phyloP scores from a whole-genome alignment of 2,797 vertebrate species.

The Microtus agrestis region DNA sequence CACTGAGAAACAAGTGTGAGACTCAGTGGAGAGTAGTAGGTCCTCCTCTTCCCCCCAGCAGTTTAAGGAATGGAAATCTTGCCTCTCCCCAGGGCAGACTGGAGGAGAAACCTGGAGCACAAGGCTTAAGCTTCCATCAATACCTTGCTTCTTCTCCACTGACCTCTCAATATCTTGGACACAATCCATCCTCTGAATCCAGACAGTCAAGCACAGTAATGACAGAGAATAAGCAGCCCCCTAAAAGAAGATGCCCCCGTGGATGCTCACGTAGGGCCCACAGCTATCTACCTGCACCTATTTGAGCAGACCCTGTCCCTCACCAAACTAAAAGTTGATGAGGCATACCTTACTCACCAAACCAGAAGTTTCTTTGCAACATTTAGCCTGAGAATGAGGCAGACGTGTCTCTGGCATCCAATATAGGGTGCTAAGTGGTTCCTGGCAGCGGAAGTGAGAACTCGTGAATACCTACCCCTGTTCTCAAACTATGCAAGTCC shows the following conservation, averaged over 20 bases:
- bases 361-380: slow-evolving; percentile 1
- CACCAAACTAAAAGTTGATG: background rate
- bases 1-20: background rate
- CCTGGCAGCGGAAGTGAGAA: background rate
- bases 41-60: background rate
- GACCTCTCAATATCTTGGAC: background rate
- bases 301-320: background rate
- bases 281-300: background rate
- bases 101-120: background rate
- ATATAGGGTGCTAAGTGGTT: slow-evolving; percentile 28
- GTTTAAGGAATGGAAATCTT: background rate
- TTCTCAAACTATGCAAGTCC: background rate
- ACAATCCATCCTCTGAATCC: background rate
- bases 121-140: background rate
- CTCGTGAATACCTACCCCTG: background rate
- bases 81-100: background rate
- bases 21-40: background rate
- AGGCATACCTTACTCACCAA: background rate
- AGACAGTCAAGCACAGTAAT: background rate
- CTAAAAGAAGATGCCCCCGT: background rate
- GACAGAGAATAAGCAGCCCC: background rate
- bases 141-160: background rate
- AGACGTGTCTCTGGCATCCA: background rate
- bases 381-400: background rate
- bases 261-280: background rate